Conservation (phyloP, 2,888 invertebrate genomes). For the Cerastoderma edule region DNA sequence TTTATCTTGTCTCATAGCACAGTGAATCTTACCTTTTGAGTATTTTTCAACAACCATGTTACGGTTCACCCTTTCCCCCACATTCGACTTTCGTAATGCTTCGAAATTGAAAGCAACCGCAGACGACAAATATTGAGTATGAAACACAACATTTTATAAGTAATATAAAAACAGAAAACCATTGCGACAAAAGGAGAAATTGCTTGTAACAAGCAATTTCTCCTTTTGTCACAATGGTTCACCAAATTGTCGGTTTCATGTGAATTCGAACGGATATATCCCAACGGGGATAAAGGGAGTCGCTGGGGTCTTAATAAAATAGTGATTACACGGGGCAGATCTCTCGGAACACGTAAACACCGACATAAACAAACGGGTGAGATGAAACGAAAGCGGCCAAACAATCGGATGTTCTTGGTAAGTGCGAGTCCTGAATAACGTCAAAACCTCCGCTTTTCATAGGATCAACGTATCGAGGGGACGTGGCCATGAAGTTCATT, state of each 20-base stretch:
- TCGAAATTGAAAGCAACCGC: no score
- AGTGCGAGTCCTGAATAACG: background rate
- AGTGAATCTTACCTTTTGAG: no score
- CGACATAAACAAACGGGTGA: constrained; percentile 1
- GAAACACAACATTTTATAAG: no score
- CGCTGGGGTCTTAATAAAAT: background rate
- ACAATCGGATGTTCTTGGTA: constrained; percentile 7
- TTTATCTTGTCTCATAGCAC: no score
- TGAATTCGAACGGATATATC: background rate
- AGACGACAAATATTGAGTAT: no score
- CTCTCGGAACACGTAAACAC: constrained; percentile 15
- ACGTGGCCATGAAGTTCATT: no score
- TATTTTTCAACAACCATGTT: no score
- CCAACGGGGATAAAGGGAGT: background rate
- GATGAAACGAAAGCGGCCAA: constrained; percentile 15
- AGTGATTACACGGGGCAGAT: constrained; percentile 15
- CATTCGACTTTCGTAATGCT: no score
- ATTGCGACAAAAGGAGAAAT: constrained; percentile 7
- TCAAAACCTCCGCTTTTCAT: no score
- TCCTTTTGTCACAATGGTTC: constrained; percentile 4
- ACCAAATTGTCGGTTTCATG: background rate
- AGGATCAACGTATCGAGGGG: no score
- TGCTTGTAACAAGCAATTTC: constrained; percentile 4
- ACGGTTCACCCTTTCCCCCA: no score
- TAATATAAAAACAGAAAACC: no score